Base-by-base conservation (phyloP, 2,113 vertebrate species). In the Cavia aperea region DNA sequence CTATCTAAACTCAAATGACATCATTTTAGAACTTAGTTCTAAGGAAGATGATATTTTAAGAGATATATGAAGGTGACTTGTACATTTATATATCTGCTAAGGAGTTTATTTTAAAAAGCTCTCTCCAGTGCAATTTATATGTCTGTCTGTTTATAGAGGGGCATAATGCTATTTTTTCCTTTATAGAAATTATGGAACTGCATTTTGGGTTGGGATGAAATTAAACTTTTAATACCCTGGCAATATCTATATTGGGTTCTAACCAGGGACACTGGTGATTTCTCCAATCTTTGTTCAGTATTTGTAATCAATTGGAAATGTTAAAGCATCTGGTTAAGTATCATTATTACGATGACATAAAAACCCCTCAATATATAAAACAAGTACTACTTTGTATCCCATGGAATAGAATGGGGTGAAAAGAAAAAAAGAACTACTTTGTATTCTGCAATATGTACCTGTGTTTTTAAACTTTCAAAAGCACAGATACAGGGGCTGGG, bases 291-390 rank as follows among this genome's bases (percentile, higher is more conserved):
- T 39, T 93, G 62, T 16, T 95, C 68, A 94, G 93, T 29, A 97
- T 19, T 60, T 82, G 95, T 58, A 93, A 92, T 21, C 70, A 96
- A 54, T 0, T 31, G 49, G 75, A 91, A 93, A 93, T 81, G 33
- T 93, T 75, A 96, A 94, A 94, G 49, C 33, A 94, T 2, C 18
- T 91, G 94, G 66, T 31, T 95, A 97, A 89, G 23, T 77, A 93
- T 26, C 24, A 88, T 88, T 90, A 90, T 83, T 58, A 90, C 43
- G 46, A 95, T 89, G 58, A 91, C 21, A 93, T 29, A 92, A 92
- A 94, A 66, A 58, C 39, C 84, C 43, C 86, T 93, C 56, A 86
- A 86, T 77, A 33, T 24, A 46, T 46, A 92, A 93, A 92, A 75
- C 4, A 90, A 75, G 54, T 8, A 51, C 51, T 51, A 51, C 51